These are phyloP conservation scores for Sitophilus oryzae DNA, from an alignment of 1,140 invertebrate species.

Conservation along the genomic window DNA sequence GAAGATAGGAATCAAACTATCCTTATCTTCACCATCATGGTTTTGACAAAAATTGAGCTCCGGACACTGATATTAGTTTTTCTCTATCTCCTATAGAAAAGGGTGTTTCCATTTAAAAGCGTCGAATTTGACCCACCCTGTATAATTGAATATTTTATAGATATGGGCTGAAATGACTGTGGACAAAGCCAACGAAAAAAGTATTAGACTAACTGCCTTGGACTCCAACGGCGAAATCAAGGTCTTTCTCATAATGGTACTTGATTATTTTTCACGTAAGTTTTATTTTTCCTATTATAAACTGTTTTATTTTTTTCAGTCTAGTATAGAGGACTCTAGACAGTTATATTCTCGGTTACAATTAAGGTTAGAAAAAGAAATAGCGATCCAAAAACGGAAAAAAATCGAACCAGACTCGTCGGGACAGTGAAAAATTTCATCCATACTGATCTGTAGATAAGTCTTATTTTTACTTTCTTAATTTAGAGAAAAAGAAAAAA, in stretches of 20 bases:
- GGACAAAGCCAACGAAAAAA: conserved; percentile 79
- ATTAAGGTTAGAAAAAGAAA: conserved; percentile 54
- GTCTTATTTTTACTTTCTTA: too few relatives aligned
- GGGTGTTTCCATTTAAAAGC: too few relatives aligned
- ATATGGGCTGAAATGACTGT: conserved; percentile 89
- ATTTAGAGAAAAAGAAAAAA: too few relatives aligned
- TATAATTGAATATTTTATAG: conserved; percentile 39
- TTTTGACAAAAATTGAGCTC: too few relatives aligned
- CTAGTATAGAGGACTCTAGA: conserved; percentile 70
- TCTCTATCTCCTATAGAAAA: too few relatives aligned
- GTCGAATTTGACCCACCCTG: too few relatives aligned
- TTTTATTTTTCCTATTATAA: conserved; percentile 4
- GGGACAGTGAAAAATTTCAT: not conserved
- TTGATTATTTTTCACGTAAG: conserved; percentile 21
- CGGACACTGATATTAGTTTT: too few relatives aligned
- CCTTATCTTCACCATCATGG: too few relatives aligned
- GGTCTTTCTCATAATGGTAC: conserved; percentile 78
- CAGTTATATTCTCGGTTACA: conserved; percentile 66
- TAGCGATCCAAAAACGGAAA: conserved; percentile 33
- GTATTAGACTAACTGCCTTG: conserved; percentile 80
- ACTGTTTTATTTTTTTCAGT: conserved; percentile 7
- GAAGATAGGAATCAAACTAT: too few relatives aligned
- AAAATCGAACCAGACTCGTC: conserved; percentile 9
- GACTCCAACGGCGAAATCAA: conserved; percentile 77
- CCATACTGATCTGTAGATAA: too few relatives aligned